Conservation (phyloP, 2,888 invertebrate species). For the Oconnorella tubifera region DNA sequence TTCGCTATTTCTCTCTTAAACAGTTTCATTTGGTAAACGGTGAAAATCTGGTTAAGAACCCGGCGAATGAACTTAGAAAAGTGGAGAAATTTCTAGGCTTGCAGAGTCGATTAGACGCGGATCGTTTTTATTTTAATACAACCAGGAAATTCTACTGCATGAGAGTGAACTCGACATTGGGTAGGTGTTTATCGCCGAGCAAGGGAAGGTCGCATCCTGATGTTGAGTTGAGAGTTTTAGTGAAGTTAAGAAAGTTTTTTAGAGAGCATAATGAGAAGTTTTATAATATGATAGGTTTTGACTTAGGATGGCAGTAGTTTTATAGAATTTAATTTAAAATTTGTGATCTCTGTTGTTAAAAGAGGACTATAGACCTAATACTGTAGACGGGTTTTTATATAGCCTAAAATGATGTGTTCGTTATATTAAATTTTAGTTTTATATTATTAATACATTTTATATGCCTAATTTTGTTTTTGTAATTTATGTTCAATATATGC, state of each 20-base stretch:
- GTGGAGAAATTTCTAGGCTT: constrained; percentile 51
- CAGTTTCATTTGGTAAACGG: constrained; percentile 88
- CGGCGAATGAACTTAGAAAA: constrained; percentile 46
- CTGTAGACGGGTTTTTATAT: too few relatives aligned
- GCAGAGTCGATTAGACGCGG: constrained; percentile 52
- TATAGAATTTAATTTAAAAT: too few relatives aligned
- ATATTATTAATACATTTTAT: too few relatives aligned
- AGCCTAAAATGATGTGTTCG: too few relatives aligned
- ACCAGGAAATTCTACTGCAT: constrained; percentile 92
- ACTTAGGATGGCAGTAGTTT: constrained; percentile 92
- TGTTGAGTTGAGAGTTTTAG: constrained; percentile 68
- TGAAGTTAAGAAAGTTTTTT: constrained; percentile 44
- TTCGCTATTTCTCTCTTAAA: constrained; percentile 83
- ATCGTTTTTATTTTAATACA: constrained; percentile 93
- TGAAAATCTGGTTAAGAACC: constrained; percentile 47
- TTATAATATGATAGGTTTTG: constrained; percentile 80
- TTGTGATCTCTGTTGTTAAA: too few relatives aligned
- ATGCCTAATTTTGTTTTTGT: too few relatives aligned
- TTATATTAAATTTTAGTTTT: too few relatives aligned
- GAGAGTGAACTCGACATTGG: constrained; percentile 52
- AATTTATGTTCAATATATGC: too few relatives aligned
- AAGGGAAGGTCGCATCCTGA: constrained; percentile 81
- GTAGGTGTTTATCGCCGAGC: constrained; percentile 87
- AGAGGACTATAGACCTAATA: too few relatives aligned
- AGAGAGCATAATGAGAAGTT: constrained; percentile 45